Evolutionary conservation across 2,888 invertebrate genomes (phyloP), one percentile per base, ranked within the genome.

Genomic region (Clivina fossor): DNA sequence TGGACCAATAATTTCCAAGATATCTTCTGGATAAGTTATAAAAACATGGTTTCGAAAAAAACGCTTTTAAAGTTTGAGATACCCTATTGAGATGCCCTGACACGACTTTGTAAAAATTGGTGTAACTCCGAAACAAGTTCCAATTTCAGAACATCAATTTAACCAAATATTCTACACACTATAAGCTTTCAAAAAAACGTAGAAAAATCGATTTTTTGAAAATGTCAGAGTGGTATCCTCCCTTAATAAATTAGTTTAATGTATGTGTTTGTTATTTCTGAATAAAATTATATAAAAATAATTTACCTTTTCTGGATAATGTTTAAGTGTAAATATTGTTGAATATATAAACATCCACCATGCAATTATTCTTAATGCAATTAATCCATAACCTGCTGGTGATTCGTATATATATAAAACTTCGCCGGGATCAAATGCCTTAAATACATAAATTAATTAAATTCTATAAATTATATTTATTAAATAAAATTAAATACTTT

Each of bases 391-490:
- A 0, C 95, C 95, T 0, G 93, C 90, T 0, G 90, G 88, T 33
- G 92, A 92, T 74, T 96, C 94, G 68, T 93, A 95, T 1, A 93
- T 71, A 68, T 95, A 94, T 8, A 93, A 71, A 0, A 96, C 94
- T 72, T 89, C 81, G 1, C 93, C 95, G 0, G 94, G 93, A 72
- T 95, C 95, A 69, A 94, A 94, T 1, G 85, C 83, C 89, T 90
- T 16, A 28, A 55, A 19, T 4, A 55, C 38, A 32, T 53, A 44
- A 49, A 18, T 4, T 32, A 35, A 46, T n/a, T n/a, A 33, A 32
- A 37, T 18, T 41, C 20, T 38, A 4, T 16, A 18, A 11, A 3
- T 28, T 30, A 32, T 7, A 13, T 55, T 16, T 13, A 9, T 8
- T 41, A 40, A 8, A 15, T 19, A 32, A 18, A 46, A 15, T 20